phyloP scores from a whole-genome alignment of 1,140 invertebrate genomes.

The Macrostomum lignano region DNA sequence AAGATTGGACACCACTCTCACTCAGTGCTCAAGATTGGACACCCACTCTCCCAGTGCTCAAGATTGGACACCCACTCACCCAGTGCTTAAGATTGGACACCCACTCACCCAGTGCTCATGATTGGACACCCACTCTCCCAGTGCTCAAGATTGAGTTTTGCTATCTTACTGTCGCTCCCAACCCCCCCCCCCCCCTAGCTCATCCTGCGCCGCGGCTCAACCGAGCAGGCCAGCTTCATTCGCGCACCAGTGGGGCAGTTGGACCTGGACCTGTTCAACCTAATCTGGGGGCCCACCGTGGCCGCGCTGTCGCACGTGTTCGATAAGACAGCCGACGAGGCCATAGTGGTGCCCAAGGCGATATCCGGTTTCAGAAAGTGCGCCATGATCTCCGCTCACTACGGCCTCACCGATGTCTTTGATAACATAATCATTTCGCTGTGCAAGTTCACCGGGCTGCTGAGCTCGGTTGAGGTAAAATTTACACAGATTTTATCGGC shows the following conservation, averaged over 20 bases:
- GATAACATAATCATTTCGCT: constrained; percentile 72
- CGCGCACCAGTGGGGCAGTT: constrained; percentile 42
- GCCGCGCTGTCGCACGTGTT: constrained; percentile 76
- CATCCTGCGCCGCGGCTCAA: constrained; percentile 43
- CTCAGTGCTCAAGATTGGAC: too few species aligned
- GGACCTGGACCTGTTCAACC: constrained; percentile 53
- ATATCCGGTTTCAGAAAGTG: constrained; percentile 42
- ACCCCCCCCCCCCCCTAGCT: too few species aligned
- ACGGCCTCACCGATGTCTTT: constrained; percentile 55
- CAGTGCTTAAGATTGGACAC: too few species aligned
- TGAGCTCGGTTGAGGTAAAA: constrained; percentile 22
- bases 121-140: too few species aligned
- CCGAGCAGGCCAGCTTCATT: constrained; percentile 41
- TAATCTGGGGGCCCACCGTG: constrained; percentile 57
- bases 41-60: too few species aligned
- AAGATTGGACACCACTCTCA: too few species aligned
- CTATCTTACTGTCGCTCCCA: too few species aligned
- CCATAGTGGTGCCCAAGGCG: constrained; percentile 38
- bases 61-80: too few species aligned
- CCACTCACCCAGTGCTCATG: too few species aligned
- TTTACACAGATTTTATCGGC: too few species aligned
- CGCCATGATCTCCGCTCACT: constrained; percentile 60
- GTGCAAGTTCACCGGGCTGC: constrained; percentile 48
- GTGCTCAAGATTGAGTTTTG: too few species aligned
- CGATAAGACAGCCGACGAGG: constrained; percentile 50